Evolutionary conservation across 2,797 vertebrate genomes (phyloP).

Genomic region (Echeneis naucrates): DNA sequence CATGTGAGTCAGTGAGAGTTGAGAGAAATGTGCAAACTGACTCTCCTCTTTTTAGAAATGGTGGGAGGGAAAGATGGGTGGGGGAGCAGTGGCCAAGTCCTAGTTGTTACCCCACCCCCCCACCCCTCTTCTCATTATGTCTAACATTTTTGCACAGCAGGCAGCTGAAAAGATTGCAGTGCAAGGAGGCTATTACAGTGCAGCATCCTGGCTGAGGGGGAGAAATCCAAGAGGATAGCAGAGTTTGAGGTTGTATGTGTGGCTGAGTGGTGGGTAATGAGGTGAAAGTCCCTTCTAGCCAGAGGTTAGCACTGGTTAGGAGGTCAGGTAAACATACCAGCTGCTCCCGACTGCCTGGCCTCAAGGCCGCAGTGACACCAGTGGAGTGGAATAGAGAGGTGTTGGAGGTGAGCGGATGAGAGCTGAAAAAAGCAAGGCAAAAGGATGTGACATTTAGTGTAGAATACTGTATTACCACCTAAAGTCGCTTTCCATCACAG

Average conservation of each 20-base stretch:
- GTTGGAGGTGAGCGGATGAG: background rate
- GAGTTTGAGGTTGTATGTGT: conserved; percentile 56
- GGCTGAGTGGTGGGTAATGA: conserved; percentile 77
- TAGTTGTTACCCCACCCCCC: conserved; percentile 11
- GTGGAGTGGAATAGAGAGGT: conserved; percentile 27
- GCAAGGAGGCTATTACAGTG: conserved; percentile 34
- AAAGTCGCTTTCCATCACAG: conserved; percentile 3
- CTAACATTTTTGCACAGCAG: conserved; percentile 50
- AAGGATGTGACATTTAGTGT: conserved; percentile 66
- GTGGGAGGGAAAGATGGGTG: background rate
- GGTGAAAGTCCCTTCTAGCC: conserved; percentile 75
- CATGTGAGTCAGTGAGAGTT: conserved; percentile 59
- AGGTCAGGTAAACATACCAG: conserved; percentile 78
- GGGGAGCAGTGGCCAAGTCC: conserved; percentile 48
- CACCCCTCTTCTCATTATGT: conserved; percentile 55
- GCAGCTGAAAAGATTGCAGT: conserved; percentile 53
- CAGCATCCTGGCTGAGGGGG: conserved; percentile 52
- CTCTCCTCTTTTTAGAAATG: conserved; percentile 46
- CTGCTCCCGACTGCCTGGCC: conserved; percentile 70
- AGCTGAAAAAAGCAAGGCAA: conserved; percentile 51
- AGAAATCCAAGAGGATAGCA: conserved; percentile 53
- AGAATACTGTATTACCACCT: conserved; percentile 35
- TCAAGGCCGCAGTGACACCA: conserved; percentile 70
- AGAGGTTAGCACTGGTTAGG: conserved; percentile 76
- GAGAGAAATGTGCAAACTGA: conserved; percentile 47